Evolutionary conservation across 2,113 vertebrate species (phyloP).

Genomic region (Malurus elegans): DNA sequence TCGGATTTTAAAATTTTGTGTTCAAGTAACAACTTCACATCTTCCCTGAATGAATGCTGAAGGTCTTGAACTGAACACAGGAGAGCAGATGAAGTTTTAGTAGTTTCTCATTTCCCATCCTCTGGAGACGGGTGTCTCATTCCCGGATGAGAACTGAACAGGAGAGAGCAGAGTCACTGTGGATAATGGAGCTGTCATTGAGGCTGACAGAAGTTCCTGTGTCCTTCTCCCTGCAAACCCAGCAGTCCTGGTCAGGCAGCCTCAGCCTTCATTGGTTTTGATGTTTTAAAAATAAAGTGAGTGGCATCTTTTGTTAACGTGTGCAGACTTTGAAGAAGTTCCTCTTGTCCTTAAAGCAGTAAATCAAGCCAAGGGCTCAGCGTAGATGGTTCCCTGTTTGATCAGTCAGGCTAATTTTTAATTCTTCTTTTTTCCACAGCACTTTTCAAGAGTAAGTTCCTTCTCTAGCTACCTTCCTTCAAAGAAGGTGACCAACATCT

Average conservation of each 20-base stretch:
- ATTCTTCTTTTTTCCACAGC: neutral
- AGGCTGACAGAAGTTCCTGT: neutral
- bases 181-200: neutral
- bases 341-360: neutral
- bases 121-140: neutral
- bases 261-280: neutral
- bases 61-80: neutral
- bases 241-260: neutral
- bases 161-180: neutral
- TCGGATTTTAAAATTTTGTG: neutral
- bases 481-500: neutral
- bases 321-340: neutral
- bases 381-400: neutral
- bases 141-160: neutral
- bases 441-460: neutral
- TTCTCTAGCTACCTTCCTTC: neutral
- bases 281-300: constrained; percentile 32
- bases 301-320: neutral
- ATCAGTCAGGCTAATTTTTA: neutral
- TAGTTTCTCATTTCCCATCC: neutral
- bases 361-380: neutral
- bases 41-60: neutral
- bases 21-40: neutral
- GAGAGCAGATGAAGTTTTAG: neutral
- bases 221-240: neutral